Evolutionary conservation across 2,888 invertebrate genomes (phyloP).

Genomic region (Leucania comma): DNA sequence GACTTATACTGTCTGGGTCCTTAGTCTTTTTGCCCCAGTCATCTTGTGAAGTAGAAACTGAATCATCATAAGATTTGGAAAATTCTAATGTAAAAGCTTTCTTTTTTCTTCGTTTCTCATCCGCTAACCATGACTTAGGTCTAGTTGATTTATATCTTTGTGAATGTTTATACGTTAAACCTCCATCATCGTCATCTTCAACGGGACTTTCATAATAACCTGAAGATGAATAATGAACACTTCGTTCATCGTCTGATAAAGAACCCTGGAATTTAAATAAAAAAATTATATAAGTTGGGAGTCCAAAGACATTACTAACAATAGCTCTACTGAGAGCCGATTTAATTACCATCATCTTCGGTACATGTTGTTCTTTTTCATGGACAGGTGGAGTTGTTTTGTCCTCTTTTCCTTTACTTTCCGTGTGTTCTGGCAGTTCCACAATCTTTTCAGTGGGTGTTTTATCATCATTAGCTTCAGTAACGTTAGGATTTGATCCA

Average conservation of each 20-base stretch:
- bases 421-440: constrained; percentile 74
- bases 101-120: constrained; percentile 93
- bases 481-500: constrained; percentile 86
- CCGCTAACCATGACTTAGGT: constrained; percentile 91
- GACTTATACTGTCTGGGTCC: constrained; percentile 76
- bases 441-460: constrained; percentile 76
- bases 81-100: constrained; percentile 95
- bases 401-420: constrained; percentile 74
- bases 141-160: constrained; percentile 87
- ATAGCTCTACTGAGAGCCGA: background rate
- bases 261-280: constrained; percentile 84
- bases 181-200: constrained; percentile 92
- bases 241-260: constrained; percentile 93
- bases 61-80: constrained; percentile 91
- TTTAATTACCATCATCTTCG: constrained; percentile 82
- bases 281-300: background rate
- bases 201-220: constrained; percentile 94
- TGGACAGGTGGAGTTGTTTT: constrained; percentile 70
- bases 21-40: constrained; percentile 84
- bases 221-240: constrained; percentile 93
- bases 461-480: constrained; percentile 78
- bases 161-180: constrained; percentile 89
- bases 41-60: constrained; percentile 88
- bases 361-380: constrained; percentile 81
- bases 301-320: background rate